Conservation (phyloP, 2,888 invertebrate genomes). For the Lithophane ornitopus region DNA sequence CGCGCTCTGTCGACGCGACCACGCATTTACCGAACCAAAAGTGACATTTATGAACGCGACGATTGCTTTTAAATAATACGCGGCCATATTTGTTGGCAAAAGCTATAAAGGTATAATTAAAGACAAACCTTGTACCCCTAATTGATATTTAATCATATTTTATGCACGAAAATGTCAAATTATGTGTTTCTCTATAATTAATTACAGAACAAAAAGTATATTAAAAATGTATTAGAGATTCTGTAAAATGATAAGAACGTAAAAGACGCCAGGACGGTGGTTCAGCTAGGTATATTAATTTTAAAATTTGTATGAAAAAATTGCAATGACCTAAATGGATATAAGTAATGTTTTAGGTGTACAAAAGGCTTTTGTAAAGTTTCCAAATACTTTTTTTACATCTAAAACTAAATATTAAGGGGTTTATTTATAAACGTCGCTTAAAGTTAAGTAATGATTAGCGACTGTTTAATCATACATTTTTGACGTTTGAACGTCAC, state of each 20-base stretch:
- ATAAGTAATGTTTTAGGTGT: too few species aligned
- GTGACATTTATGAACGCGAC: too few species aligned
- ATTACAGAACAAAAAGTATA: slow-evolving; percentile 44
- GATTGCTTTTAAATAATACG: too few species aligned
- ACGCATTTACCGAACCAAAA: too few species aligned
- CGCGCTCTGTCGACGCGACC: too few species aligned
- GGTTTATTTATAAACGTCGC: too few species aligned
- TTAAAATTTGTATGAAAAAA: not conserved
- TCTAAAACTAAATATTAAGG: too few species aligned
- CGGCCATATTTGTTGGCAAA: not conserved
- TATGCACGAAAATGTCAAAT: slow-evolving; percentile 51
- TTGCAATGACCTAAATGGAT: not conserved
- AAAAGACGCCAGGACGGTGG: not conserved
- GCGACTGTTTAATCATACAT: too few species aligned
- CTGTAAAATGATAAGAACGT: slow-evolving; percentile 21
- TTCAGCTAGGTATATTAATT: not conserved
- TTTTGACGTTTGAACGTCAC: too few species aligned
- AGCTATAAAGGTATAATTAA: slow-evolving; percentile 11
- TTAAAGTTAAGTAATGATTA: too few species aligned
- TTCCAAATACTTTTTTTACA: too few species aligned
- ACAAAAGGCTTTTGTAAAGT: too few species aligned
- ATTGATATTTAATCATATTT: slow-evolving; percentile 54
- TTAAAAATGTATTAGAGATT: slow-evolving; percentile 54
- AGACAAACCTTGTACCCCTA: slow-evolving; percentile 11
- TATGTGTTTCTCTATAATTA: slow-evolving; percentile 30